Evolutionary conservation across 2,797 vertebrate species (phyloP).

Genomic region (Lepidocolaptes lacrymiger): DNA sequence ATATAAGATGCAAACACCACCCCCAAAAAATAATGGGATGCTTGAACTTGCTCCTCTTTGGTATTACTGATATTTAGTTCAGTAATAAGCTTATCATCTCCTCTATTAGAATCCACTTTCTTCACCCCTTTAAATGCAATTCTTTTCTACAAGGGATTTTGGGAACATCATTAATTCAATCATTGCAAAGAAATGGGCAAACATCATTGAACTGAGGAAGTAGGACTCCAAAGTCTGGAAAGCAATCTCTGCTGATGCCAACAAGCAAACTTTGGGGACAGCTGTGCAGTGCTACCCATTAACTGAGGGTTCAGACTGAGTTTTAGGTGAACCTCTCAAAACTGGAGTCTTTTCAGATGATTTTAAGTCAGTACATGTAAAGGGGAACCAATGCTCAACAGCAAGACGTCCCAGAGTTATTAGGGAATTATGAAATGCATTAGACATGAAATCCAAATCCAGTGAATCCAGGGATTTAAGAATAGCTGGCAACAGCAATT

Average conservation of each 20-base stretch:
- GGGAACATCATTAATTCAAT: conserved; percentile 31
- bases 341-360: not conserved
- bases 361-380: not conserved
- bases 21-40: not conserved
- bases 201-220: not conserved
- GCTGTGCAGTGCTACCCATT: not conserved
- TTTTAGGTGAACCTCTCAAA: not conserved
- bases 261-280: not conserved
- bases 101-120: conserved; percentile 3
- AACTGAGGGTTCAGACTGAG: not conserved
- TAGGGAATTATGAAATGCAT: conserved; percentile 29
- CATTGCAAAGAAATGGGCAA: not conserved
- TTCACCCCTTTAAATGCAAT: conserved; percentile 21
- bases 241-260: conserved; percentile 18
- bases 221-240: not conserved
- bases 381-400: not conserved
- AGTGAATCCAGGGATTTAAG: conserved; percentile 14
- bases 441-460: conserved; percentile 28
- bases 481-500: conserved; percentile 19
- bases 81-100: conserved; percentile 36
- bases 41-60: not conserved
- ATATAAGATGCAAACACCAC: not conserved
- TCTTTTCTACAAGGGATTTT: not conserved
- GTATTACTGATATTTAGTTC: not conserved
- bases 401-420: not conserved